Conservation (phyloP, 2,113 vertebrate species). For the Sakesphorus luctuosus region DNA sequence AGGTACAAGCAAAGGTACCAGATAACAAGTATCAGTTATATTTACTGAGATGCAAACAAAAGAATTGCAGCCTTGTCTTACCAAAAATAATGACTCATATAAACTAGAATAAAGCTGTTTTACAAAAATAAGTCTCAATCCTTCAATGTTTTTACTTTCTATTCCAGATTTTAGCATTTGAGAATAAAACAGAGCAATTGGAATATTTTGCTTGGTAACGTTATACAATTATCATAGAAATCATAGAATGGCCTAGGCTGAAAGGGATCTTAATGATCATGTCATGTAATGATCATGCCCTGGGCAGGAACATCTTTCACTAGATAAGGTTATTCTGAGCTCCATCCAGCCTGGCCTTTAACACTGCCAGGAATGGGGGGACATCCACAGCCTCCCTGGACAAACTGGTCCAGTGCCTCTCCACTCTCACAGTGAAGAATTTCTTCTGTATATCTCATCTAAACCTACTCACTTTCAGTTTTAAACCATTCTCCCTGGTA, state of each 20-base stretch:
- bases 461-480: no score
- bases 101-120: neutral
- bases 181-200: neutral
- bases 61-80: neutral
- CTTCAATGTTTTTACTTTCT: neutral
- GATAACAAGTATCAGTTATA: neutral
- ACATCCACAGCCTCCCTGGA: no score
- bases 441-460: no score
- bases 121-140: neutral
- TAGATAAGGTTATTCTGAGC: neutral
- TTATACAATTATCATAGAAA: neutral
- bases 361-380: no score
- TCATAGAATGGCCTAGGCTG: neutral
- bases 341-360: neutral
- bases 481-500: no score
- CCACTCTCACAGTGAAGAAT: no score
- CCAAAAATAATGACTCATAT: neutral
- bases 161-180: neutral
- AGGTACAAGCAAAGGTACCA: neutral
- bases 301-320: neutral
- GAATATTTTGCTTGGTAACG: neutral
- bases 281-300: neutral
- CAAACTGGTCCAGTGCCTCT: no score
- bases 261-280: neutral
- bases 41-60: neutral